A percentile compares a stretch with the other conserved stretches of the same genome.
Conservation (phyloP, 2,888 invertebrate species). For the Sipha maydis region DNA sequence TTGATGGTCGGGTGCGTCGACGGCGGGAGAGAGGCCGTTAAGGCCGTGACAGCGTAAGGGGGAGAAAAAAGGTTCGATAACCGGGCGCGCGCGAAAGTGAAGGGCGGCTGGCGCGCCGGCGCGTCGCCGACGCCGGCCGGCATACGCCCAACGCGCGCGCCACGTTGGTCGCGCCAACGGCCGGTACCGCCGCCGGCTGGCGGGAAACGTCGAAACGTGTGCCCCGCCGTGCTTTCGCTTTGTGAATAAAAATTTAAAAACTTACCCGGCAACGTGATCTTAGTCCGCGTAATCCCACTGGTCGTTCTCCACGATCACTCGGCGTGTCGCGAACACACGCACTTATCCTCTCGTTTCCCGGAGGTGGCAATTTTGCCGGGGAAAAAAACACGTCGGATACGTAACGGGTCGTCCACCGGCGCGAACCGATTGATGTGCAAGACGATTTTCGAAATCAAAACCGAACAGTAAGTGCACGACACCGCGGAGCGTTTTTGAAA, state of each 20-base stretch:
- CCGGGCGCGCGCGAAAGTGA: constrained; percentile 63
- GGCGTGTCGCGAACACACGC: background rate
- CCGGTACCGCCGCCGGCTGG: constrained; percentile 20
- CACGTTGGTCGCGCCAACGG: constrained; percentile 44
- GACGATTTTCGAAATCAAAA: too few species aligned
- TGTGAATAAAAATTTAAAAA: background rate
- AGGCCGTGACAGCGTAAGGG: background rate
- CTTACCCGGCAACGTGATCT: constrained; percentile 59
- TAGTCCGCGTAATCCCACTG: constrained; percentile 45
- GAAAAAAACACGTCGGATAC: too few species aligned
- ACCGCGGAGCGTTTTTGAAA: too few species aligned
- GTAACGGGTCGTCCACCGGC: too few species aligned
- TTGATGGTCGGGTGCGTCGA: background rate
- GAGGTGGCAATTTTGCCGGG: too few species aligned
- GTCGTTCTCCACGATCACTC: background rate
- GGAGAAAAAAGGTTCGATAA: constrained; percentile 58
- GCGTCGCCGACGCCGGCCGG: constrained; percentile 59
- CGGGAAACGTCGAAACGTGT: constrained; percentile 16
- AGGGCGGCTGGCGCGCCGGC: constrained; percentile 62
- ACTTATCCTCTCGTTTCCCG: background rate
- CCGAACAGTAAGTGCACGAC: too few species aligned
- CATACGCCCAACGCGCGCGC: constrained; percentile 60
- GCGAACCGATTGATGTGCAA: too few species aligned
- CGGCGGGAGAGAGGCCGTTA: too few species aligned
- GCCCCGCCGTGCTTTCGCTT: background rate